Conservation (phyloP, 2,113 vertebrate species). For the Catharus bicknelli region DNA sequence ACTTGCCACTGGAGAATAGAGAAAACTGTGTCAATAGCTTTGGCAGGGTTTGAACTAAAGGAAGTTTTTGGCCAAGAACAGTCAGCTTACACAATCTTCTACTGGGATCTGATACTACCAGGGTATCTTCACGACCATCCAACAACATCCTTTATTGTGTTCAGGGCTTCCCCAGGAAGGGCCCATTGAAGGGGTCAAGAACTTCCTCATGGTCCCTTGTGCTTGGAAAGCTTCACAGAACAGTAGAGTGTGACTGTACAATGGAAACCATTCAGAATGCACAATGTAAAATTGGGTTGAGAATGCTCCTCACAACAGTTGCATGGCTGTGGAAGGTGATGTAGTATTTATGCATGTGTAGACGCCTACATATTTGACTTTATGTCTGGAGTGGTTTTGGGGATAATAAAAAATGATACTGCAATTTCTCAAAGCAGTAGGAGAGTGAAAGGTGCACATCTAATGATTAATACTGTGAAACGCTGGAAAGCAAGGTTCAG, state of each 20-base stretch:
- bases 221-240: not conserved
- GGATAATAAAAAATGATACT: not conserved
- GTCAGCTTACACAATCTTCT: not conserved
- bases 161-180: not conserved
- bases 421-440: not conserved
- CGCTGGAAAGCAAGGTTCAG: not conserved
- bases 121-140: not conserved
- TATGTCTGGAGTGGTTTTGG: not conserved
- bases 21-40: not conserved
- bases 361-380: not conserved
- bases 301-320: not conserved
- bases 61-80: not conserved
- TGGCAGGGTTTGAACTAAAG: not conserved
- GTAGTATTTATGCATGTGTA: not conserved
- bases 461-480: not conserved
- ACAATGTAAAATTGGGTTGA: not conserved
- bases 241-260: not conserved
- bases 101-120: not conserved
- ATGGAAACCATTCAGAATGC: not conserved
- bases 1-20: not conserved
- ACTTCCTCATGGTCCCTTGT: not conserved
- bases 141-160: not conserved
- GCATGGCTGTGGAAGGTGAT: not conserved
- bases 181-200: not conserved
- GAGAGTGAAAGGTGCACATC: not conserved